These are phyloP conservation scores for Caerostris extrusa DNA, from an alignment of 1,140 invertebrate genomes.

Conservation along the genomic window DNA sequence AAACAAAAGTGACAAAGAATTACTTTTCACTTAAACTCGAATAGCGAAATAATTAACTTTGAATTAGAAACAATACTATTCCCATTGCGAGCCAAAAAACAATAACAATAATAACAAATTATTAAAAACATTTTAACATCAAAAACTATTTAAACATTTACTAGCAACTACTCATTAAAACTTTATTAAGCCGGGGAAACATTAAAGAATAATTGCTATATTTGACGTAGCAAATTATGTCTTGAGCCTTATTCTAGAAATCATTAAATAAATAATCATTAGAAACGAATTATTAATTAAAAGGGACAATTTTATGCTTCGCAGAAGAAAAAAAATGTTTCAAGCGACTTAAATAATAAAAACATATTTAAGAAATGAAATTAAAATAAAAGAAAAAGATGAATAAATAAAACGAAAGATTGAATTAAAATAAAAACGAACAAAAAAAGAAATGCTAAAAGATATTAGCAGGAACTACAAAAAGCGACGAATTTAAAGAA, in stretches of 20 bases:
- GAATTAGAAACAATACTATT: neutral
- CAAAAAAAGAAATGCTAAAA: neutral
- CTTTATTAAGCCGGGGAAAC: conserved; percentile 13
- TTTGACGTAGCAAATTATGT: conserved; percentile 43
- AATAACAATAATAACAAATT: conserved; percentile 16
- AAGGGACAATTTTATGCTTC: conserved; percentile 35
- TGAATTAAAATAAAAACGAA: conserved; percentile 38
- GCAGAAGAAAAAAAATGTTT: neutral
- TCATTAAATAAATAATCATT: conserved; percentile 70
- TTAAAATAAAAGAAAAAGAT: conserved; percentile 27
- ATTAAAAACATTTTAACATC: neutral
- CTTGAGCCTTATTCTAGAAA: conserved; percentile 25
- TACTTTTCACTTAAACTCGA: neutral
- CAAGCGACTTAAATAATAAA: conserved; percentile 56
- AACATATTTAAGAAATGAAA: conserved; percentile 34
- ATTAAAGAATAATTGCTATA: conserved; percentile 54
- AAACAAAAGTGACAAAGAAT: neutral
- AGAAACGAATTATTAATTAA: conserved; percentile 73
- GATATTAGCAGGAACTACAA: conserved; percentile 34
- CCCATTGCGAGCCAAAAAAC: neutral
- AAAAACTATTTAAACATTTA: conserved; percentile 13
- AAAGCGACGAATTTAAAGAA: neutral
- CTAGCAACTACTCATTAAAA: conserved; percentile 31
- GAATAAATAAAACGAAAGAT: neutral
- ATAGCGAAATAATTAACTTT: neutral